Percentiles rank a stretch among this genome's conserved stretches.
These are phyloP conservation scores for Acridotheres tristis DNA, from an alignment of 2,797 vertebrate genomes.

Conservation along the genomic window DNA sequence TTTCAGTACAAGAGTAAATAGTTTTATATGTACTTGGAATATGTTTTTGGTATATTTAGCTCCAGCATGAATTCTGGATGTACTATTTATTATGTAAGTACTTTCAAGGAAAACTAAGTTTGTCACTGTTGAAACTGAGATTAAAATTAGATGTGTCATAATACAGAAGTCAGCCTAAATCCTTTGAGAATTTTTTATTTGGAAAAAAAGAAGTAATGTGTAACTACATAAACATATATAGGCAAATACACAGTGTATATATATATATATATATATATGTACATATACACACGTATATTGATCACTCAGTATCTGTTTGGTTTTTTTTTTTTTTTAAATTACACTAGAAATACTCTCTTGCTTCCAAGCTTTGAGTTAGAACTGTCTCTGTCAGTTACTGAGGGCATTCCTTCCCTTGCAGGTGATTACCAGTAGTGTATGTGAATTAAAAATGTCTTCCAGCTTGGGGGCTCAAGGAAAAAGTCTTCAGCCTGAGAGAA, in stretches of 20 bases:
- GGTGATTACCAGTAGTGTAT: background rate
- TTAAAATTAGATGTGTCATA: background rate
- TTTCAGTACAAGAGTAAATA: background rate
- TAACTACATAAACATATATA: background rate
- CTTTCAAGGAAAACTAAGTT: background rate
- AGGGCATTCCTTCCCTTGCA: background rate
- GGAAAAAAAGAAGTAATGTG: background rate
- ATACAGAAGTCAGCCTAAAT: background rate
- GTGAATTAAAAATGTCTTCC: background rate
- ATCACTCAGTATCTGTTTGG: background rate
- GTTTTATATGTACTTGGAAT: background rate
- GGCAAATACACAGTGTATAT: background rate
- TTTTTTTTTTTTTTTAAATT: too few relatives aligned
- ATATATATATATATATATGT: background rate
- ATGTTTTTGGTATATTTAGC: background rate
- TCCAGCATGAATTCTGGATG: background rate
- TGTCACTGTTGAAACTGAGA: background rate
- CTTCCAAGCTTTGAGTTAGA: background rate
- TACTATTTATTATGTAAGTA: background rate
- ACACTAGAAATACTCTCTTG: background rate
- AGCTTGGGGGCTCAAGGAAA: background rate
- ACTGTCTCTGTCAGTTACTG: background rate
- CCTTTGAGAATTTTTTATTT: background rate
- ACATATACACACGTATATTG: rapidly evolving
- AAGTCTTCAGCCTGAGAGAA: background rate